These are phyloP conservation scores for Eulemur macaco DNA, from an alignment of 2,113 vertebrate genomes.

Conservation along the genomic window DNA sequence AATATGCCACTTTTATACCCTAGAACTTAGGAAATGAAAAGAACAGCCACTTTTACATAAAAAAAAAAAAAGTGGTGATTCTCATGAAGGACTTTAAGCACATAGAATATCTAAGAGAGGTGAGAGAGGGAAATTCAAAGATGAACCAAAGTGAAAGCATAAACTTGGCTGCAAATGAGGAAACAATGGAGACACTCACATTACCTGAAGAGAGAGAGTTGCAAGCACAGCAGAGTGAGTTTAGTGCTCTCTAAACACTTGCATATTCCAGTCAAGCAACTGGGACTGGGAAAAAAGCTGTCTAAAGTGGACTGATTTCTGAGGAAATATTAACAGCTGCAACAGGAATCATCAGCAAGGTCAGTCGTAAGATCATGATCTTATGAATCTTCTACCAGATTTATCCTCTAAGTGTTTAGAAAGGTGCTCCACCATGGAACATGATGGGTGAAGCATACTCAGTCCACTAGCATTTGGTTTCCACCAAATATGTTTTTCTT, in stretches of 20 bases:
- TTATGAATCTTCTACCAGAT: too few species aligned
- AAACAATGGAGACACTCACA: not conserved
- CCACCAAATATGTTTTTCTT: not conserved
- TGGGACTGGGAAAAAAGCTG: not conserved
- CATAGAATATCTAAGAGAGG: not conserved
- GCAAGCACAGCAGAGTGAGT: not conserved
- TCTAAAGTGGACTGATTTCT: not conserved
- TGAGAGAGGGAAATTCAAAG: not conserved
- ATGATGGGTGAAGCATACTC: not conserved
- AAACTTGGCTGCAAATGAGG: not conserved
- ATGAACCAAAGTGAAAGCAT: not conserved
- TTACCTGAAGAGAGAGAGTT: not conserved
- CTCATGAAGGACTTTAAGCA: not conserved
- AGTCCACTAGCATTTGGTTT: not conserved
- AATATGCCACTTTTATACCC: not conserved
- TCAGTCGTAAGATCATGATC: too few species aligned
- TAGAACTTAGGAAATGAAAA: not conserved
- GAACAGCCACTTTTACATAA: not conserved
- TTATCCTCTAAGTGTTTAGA: not conserved
- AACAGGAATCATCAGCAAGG: rapidly evolving
- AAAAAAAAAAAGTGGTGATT: not conserved
- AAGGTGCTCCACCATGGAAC: not conserved
- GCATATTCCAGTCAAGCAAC: rapidly evolving
- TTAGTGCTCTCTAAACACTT: too few species aligned
- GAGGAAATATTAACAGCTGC: not conserved